Percentiles rank a stretch among this genome's conserved stretches.
Conservation (phyloP, 1,140 invertebrate species). For the Armadillidium nasatum region DNA sequence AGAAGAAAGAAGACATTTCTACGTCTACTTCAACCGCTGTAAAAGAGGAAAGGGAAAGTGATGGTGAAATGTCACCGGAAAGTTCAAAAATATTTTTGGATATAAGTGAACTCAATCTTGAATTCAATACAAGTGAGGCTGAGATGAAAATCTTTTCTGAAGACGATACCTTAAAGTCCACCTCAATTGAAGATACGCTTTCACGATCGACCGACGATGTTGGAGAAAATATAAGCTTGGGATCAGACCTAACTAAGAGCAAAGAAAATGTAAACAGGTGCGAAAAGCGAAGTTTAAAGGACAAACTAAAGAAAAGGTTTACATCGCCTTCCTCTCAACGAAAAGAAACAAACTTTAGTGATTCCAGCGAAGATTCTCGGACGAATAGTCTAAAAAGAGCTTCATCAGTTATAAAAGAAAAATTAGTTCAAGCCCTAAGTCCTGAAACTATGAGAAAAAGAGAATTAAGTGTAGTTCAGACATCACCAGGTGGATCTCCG, state of each 20-base stretch:
- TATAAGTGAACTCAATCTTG: conserved; percentile 70
- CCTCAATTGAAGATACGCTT: conserved; percentile 42
- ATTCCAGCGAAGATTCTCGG: conserved; percentile 31
- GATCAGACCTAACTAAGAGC: conserved; percentile 36
- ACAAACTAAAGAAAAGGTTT: conserved; percentile 43
- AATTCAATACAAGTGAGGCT: conserved; percentile 75
- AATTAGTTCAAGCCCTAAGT: conserved; percentile 41
- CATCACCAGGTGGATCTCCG: background rate
- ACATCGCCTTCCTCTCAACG: conserved; percentile 40
- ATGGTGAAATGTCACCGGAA: conserved; percentile 51
- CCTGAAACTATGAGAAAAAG: conserved; percentile 31
- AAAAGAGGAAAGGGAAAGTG: conserved; percentile 42
- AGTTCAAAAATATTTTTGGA: conserved; percentile 58
- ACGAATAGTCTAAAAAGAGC: conserved; percentile 38
- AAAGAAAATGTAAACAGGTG: conserved; percentile 39
- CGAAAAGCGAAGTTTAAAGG: conserved; percentile 42
- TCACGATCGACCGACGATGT: conserved; percentile 41
- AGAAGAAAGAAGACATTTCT: conserved; percentile 46
- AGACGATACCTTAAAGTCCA: conserved; percentile 63
- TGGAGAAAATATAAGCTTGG: conserved; percentile 41
- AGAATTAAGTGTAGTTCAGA: background rate
- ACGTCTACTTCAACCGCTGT: conserved; percentile 32
- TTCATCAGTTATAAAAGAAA: conserved; percentile 32
- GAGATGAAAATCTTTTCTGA: conserved; percentile 81
- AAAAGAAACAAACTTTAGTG: conserved; percentile 31